A percentile compares a stretch with the other conserved stretches of the same genome.
Evolutionary conservation across 2,113 vertebrate species (phyloP).

Genomic region (Semnornis frantzii): DNA sequence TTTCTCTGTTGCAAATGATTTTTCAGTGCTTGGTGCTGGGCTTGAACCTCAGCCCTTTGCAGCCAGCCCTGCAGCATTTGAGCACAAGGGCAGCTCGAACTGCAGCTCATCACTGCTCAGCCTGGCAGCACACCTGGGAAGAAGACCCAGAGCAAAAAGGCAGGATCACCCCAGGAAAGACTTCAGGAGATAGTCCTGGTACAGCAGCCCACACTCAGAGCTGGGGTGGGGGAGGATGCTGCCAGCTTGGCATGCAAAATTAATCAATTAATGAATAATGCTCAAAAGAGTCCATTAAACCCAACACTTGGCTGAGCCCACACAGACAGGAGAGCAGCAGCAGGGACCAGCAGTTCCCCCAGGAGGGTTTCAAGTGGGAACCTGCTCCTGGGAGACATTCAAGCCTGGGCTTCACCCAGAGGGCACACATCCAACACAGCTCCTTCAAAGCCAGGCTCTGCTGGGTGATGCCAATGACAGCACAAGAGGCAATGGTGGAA

Average conservation of each 20-base stretch:
- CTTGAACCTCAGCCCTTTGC: not conserved
- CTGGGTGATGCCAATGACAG: too few relatives aligned
- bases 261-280: not conserved
- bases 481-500: too few relatives aligned
- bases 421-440: too few relatives aligned
- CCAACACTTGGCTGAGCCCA: not conserved
- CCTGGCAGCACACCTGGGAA: accelerated
- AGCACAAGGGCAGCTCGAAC: accelerated
- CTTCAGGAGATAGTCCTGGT: not conserved
- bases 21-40: not conserved
- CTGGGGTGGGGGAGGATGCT: accelerated
- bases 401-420: not conserved
- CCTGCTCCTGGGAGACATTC: accelerated
- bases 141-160: not conserved
- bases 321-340: too few relatives aligned
- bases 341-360: too few relatives aligned
- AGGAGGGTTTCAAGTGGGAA: not conserved
- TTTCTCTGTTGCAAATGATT: not conserved
- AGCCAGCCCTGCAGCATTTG: not conserved
- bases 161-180: not conserved
- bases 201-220: not conserved
- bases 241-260: not conserved
- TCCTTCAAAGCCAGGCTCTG: too few relatives aligned
- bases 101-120: not conserved
- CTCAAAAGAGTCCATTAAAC: not conserved